phyloP scores from a whole-genome alignment of 1,140 invertebrate species.

The Liolophura sinensis region DNA sequence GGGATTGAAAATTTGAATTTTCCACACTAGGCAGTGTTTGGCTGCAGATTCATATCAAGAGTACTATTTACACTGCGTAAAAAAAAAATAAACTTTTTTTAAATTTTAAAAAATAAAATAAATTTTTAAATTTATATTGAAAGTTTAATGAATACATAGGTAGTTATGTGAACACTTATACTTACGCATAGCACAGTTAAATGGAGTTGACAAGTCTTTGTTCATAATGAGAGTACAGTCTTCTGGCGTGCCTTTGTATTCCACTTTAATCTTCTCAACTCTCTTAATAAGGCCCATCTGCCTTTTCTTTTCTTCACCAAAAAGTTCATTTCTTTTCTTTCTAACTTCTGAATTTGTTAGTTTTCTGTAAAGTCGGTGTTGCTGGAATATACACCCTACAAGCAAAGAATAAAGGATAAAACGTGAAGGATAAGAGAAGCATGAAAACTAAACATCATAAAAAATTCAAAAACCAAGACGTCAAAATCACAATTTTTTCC shows the following conservation, averaged over 20 bases:
- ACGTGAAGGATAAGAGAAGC: too few species aligned
- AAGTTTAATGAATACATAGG: too few species aligned
- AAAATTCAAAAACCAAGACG: too few species aligned
- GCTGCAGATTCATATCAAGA: too few species aligned
- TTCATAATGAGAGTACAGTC: slow-evolving; percentile 86
- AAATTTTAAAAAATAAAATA: too few species aligned
- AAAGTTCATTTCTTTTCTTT: slow-evolving; percentile 67
- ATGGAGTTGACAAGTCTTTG: slow-evolving; percentile 87
- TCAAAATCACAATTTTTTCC: too few species aligned
- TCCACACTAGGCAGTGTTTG: too few species aligned
- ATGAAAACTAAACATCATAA: too few species aligned
- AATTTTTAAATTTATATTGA: too few species aligned
- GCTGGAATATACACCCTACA: slow-evolving; percentile 29
- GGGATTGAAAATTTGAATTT: too few species aligned
- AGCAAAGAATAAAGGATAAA: not conserved
- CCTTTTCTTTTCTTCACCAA: slow-evolving; percentile 76
- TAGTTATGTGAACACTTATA: not conserved
- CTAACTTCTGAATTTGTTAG: slow-evolving; percentile 50
- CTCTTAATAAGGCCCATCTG: slow-evolving; percentile 74
- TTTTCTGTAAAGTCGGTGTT: slow-evolving; percentile 5
- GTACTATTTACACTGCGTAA: too few species aligned
- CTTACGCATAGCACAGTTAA: slow-evolving; percentile 87
- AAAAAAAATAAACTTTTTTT: too few species aligned
- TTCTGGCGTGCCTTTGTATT: slow-evolving; percentile 74
- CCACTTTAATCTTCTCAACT: slow-evolving; percentile 90